Conservation (phyloP, 2,888 invertebrate genomes). For the Escarpia spicata region DNA sequence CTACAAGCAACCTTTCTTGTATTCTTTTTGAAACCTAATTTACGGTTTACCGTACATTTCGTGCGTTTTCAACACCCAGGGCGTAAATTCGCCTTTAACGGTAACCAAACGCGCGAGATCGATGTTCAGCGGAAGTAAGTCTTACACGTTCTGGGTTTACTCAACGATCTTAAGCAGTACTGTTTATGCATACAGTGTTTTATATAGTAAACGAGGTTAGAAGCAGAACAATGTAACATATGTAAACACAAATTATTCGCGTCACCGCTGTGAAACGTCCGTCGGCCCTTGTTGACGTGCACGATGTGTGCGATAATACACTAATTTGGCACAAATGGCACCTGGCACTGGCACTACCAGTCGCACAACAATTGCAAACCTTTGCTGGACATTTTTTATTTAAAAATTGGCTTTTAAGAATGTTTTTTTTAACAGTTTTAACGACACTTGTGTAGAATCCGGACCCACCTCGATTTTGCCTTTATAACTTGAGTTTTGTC, state of each 20-base stretch:
- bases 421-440: no score
- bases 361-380: no score
- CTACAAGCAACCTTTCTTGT: background rate
- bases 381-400: no score
- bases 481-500: no score
- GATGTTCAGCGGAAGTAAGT: constrained; percentile 9
- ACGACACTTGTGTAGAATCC: no score
- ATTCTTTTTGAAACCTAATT: background rate
- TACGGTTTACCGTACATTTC: background rate
- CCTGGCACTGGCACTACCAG: background rate
- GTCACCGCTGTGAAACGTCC: background rate
- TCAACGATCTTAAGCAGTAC: background rate
- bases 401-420: no score
- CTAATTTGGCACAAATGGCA: background rate
- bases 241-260: background rate
- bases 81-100: background rate
- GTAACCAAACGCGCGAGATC: background rate
- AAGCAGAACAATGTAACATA: background rate
- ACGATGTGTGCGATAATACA: constrained; percentile 4
- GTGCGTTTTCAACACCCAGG: background rate
- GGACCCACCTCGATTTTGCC: no score
- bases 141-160: background rate
- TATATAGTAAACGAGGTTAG: background rate
- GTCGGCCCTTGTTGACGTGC: constrained; percentile 1
- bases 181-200: background rate